These are phyloP conservation scores for Caenorhabditis drosophilae DNA, from an alignment of 2,888 invertebrate species.

Conservation along the genomic window DNA sequence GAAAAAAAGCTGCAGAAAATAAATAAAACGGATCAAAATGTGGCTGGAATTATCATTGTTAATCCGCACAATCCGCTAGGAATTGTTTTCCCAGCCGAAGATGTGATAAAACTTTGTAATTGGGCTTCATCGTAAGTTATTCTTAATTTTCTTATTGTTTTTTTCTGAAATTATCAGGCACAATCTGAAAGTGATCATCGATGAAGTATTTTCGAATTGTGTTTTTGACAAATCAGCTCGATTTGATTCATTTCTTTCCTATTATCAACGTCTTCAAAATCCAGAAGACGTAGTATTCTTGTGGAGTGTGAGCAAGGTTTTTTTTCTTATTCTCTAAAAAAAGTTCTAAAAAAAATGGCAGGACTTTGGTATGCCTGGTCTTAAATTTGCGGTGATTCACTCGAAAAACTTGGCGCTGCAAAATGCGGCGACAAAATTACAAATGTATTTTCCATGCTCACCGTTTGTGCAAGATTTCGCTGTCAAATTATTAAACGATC, in stretches of 20 bases:
- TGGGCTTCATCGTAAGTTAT: constrained; percentile 62
- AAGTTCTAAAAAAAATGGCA: constrained; percentile 5
- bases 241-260: constrained; percentile 48
- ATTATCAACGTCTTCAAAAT: constrained; percentile 37
- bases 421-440: constrained; percentile 42
- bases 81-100: constrained; percentile 52
- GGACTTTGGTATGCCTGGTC: constrained; percentile 58
- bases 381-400: constrained; percentile 50
- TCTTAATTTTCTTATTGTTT: background rate
- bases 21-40: constrained; percentile 44
- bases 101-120: constrained; percentile 58
- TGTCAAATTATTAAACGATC: constrained; percentile 43
- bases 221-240: constrained; percentile 27
- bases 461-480: constrained; percentile 53
- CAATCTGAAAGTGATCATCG: constrained; percentile 48
- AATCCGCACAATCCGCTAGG: constrained; percentile 69
- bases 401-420: constrained; percentile 38
- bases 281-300: constrained; percentile 50
- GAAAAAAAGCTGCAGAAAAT: constrained; percentile 17
- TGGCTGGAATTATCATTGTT: constrained; percentile 62
- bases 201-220: constrained; percentile 57
- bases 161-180: constrained; percentile 44
- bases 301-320: constrained; percentile 68
- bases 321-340: background rate
- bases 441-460: constrained; percentile 53